Conservation (phyloP, 2,797 vertebrate species). For the Lacerta viridis region DNA sequence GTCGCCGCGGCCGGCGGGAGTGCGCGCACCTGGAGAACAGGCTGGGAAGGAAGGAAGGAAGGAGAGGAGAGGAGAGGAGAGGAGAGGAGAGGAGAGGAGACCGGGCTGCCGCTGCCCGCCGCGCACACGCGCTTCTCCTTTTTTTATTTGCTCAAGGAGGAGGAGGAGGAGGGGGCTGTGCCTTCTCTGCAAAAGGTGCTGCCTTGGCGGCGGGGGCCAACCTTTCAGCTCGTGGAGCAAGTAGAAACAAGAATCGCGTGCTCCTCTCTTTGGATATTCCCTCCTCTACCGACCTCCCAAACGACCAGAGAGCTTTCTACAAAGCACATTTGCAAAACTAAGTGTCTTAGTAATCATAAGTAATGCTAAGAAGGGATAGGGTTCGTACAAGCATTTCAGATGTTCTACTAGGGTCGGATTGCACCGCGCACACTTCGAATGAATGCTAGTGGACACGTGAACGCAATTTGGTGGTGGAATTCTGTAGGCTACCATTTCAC, state of each 20-base stretch:
- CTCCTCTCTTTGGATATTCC: not conserved
- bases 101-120: not conserved
- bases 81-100: not conserved
- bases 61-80: not conserved
- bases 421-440: not conserved
- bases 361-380: too few species aligned
- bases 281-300: not conserved
- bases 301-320: not conserved
- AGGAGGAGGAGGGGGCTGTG: not conserved
- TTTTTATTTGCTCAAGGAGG: not conserved
- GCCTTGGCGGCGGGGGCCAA: not conserved
- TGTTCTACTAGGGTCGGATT: not conserved
- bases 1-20: too few species aligned
- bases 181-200: not conserved
- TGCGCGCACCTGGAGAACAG: slow-evolving; percentile 19
- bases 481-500: not conserved
- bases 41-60: not conserved
- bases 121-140: not conserved
- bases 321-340: not conserved
- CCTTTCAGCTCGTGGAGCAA: not conserved
- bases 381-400: not conserved
- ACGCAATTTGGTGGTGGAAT: not conserved
- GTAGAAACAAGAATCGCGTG: not conserved
- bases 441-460: not conserved
- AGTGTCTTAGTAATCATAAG: too few species aligned